A percentile compares a stretch with the other conserved stretches of the same genome.
phyloP scores from a whole-genome alignment of 1,140 invertebrate genomes.

The Wiebesia pumilae region DNA sequence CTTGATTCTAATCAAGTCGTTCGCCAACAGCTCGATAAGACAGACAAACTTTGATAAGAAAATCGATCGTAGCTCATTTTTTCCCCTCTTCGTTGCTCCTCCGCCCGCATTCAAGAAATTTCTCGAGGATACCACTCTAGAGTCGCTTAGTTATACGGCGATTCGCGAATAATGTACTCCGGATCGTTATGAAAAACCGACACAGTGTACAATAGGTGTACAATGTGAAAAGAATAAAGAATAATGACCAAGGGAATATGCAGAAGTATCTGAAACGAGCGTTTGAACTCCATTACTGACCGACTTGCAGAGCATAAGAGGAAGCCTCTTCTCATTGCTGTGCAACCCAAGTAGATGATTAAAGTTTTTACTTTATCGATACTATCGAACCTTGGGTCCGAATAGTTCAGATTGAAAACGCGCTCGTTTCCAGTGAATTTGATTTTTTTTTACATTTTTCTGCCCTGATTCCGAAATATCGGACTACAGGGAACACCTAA shows the following conservation, averaged over 20 bases:
- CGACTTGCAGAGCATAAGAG: not conserved
- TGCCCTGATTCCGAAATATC: too few species aligned
- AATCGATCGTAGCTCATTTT: slow-evolving; percentile 29
- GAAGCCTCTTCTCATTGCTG: not conserved
- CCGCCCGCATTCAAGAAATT: not conserved
- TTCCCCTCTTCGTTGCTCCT: not conserved
- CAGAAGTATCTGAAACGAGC: not conserved
- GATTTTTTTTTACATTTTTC: not conserved
- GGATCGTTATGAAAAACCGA: not conserved
- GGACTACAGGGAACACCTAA: not conserved
- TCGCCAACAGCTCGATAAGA: slow-evolving; percentile 16
- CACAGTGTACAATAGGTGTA: not conserved
- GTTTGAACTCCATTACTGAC: slow-evolving; percentile 15
- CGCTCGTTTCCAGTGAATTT: not conserved
- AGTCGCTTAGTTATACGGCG: slow-evolving; percentile 31
- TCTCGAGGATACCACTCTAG: not conserved
- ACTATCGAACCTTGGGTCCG: not conserved
- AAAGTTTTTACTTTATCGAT: slow-evolving; percentile 18
- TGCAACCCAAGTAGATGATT: slow-evolving; percentile 2
- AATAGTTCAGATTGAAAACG: not conserved
- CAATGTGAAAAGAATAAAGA: not conserved
- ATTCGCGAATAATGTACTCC: not conserved
- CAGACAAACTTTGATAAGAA: slow-evolving; percentile 41
- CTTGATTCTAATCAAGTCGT: slow-evolving; percentile 41
- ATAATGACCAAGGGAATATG: not conserved